A percentile compares a stretch with the other conserved stretches of the same genome.
Evolutionary conservation across 2,113 vertebrate species (phyloP).

Genomic region (Phycodurus eques): DNA sequence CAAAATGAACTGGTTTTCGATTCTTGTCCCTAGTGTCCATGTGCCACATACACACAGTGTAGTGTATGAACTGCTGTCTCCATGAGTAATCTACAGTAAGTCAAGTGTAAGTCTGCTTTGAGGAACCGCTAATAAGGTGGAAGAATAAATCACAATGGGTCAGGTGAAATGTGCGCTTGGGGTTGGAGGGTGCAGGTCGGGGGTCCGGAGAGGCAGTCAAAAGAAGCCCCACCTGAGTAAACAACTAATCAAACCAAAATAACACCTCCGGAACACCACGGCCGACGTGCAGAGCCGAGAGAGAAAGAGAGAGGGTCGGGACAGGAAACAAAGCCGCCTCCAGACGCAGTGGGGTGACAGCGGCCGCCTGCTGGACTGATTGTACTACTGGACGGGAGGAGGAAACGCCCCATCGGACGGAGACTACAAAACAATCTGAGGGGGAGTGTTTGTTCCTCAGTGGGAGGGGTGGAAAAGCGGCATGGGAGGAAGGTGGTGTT

Average conservation of each 20-base stretch:
- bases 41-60: too few relatives aligned
- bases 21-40: too few relatives aligned
- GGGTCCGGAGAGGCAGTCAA: slow-evolving; percentile 34
- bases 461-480: slow-evolving; percentile 50
- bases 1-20: too few relatives aligned
- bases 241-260: slow-evolving; percentile 74
- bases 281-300: slow-evolving; percentile 21
- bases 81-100: neutral
- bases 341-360: slow-evolving; percentile 64
- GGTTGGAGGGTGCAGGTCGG: slow-evolving; percentile 25
- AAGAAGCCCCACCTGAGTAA: slow-evolving; percentile 73
- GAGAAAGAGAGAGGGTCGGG: slow-evolving; percentile 40
- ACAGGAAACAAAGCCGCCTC: slow-evolving; percentile 66
- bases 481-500: slow-evolving; percentile 13
- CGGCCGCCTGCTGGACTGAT: slow-evolving; percentile 56
- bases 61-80: neutral
- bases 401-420: slow-evolving; percentile 69
- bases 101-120: slow-evolving; percentile 15
- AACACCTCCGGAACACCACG: slow-evolving; percentile 61
- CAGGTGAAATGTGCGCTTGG: slow-evolving; percentile 43
- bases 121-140: slow-evolving; percentile 46
- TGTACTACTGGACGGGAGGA: slow-evolving; percentile 66
- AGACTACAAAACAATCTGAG: slow-evolving; percentile 62
- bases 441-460: slow-evolving; percentile 46
- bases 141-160: slow-evolving; percentile 24